Base-by-base conservation (phyloP, 2,888 invertebrate species). In the Sceliomorpha sp. region DNA sequence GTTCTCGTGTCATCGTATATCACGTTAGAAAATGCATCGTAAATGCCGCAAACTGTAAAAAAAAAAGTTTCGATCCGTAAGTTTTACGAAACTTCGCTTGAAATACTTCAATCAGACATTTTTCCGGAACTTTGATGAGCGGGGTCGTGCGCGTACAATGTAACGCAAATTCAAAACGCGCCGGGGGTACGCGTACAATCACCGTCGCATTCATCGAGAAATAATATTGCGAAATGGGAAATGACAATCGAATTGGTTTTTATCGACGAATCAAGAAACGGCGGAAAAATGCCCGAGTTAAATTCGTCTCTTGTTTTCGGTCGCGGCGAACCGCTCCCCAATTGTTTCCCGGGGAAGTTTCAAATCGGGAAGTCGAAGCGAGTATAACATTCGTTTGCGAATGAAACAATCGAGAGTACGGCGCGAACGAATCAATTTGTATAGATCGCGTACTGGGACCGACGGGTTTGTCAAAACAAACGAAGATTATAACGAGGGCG, bases 41-140 rank as follows among this genome's bases (percentile, higher is more conserved):
- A 31, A 51, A 53, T 15, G 48, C 15, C 34, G 48, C 12, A 27
- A 12, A 64, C 44, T 50, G 50, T 56, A 13, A 10, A 10, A 6
- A n/a, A 10, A 2, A 20, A 24, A 56, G 31, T 56, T 51, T 42
- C 37, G 44, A 62, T 62, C 47, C 15, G 20, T 5, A 42, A 55
- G 63, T 63, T 45, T 13, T 10, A 9, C 4, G 24, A 3, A 48
- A 55, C 36, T 36, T 59, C 17, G 13, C 29, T 14, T 48, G 14
- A 34, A 63, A 63, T 55, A 63, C 55, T 63, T 63, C 48, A 63
- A 55, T 55, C 63, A 48, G 47, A 47, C 48, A 42, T 13, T 40
- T 55, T 60, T 55, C 34, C 32, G 2, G 1, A 55, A 63, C 39
- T 63, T 63, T 55, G 47, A 63, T 63, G 48, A 63, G 20, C 34